phyloP scores from a whole-genome alignment of 2,888 invertebrate genomes.

The Aplocera efformata region DNA sequence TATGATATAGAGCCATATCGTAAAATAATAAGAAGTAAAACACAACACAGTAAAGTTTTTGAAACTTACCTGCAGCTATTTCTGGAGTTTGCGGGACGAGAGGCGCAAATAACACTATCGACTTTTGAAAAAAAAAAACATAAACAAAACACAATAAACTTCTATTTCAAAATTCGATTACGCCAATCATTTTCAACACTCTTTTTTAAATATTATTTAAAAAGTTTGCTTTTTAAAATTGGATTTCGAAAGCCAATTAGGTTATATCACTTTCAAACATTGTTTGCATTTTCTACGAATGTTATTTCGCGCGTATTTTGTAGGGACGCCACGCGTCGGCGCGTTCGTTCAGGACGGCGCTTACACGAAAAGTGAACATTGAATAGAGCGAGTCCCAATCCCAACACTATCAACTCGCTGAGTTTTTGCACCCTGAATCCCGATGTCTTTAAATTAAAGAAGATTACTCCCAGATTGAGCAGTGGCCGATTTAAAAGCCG shows the following conservation, averaged over 20 bases:
- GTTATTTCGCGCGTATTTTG: constrained; percentile 31
- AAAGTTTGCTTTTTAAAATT: constrained; percentile 23
- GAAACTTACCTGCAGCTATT: too few species aligned
- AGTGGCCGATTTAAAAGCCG: constrained; percentile 34
- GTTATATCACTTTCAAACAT: constrained; percentile 44
- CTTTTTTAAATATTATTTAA: constrained; percentile 14
- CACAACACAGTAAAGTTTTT: too few species aligned
- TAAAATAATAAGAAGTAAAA: too few species aligned
- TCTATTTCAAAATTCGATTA: constrained; percentile 21
- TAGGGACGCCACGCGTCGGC: constrained; percentile 31
- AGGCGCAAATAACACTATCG: too few species aligned
- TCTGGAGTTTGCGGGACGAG: too few species aligned
- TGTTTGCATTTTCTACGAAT: constrained; percentile 32
- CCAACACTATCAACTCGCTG: constrained; percentile 37
- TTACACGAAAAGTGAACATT: constrained; percentile 51
- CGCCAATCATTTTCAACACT: constrained; percentile 13
- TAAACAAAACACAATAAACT: constrained; percentile 25
- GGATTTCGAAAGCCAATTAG: constrained; percentile 29
- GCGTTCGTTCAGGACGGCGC: constrained; percentile 49
- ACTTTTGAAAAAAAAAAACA: neutral
- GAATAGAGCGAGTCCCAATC: constrained; percentile 42
- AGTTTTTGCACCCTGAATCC: constrained; percentile 44
- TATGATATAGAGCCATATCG: too few species aligned
- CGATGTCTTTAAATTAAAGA: constrained; percentile 46
- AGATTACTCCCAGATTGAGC: constrained; percentile 47